Evolutionary conservation across 2,113 vertebrate species (phyloP), one percentile per base, ranked within the genome.

Genomic region (Tichodroma muraria): DNA sequence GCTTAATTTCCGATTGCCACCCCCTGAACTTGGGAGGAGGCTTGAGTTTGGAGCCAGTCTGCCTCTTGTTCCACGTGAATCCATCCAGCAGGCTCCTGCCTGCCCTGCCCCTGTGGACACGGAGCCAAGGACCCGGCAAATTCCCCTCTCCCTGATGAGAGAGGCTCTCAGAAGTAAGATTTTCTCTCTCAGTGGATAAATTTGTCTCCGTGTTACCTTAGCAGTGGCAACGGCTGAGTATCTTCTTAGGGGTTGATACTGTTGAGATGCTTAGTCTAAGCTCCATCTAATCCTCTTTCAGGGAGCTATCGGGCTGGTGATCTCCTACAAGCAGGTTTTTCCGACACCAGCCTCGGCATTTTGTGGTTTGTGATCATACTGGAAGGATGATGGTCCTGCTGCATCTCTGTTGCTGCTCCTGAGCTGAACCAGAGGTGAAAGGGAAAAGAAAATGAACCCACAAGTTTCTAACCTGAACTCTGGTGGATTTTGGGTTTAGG

Each of bases 281-380:
- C 90, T 91, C 49, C 61, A 45, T 42, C 93, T 95, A 95, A 96
- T 95, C 94, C 95, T 96, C 94, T 96, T 96, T 96, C 93, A 75
- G 86, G 73, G 56, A 66, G 72, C 61, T 78, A 83, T 97, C 56
- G 0, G 85, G 79, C 85, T 57, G 64, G 60, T 64, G 94, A 95
- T 93, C 94, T 71, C 4, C 2, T 47, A 35, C 38, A 85, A 90
- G n/a, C 79, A 57, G 81, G 72, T 49, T 91, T n/a, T 94, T 60
- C 82, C 11, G 10, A 78, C 64, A 69, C 69, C 37, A 53, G 59
- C 72, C 72, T 61, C 0, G 0, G 64, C 22, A 2, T 59, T 75
- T 9, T 18, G 37, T 64, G 47, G 52, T 56, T n/a, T 19, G 19
- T 89, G 75, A 78, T 89, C 0, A 0, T 47, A 73, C 57, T 68